Conservation (phyloP, 2,888 invertebrate species). For the Sphinx pinastri region DNA sequence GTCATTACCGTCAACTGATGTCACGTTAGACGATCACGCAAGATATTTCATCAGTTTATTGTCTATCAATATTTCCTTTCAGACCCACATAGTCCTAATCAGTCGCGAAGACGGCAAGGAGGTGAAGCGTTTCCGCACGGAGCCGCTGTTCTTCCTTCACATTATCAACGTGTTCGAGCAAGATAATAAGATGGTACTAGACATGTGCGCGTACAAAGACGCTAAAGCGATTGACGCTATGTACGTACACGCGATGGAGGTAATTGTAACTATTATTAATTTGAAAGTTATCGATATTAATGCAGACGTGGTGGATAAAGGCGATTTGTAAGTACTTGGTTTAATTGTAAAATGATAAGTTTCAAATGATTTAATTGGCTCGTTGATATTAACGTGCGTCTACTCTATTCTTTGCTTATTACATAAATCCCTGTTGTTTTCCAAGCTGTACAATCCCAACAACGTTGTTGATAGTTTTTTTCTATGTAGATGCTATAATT, state of each 20-base stretch:
- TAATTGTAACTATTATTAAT: constrained; percentile 52
- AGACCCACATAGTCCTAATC: constrained; percentile 87
- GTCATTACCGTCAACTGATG: too few relatives aligned
- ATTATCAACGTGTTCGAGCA: constrained; percentile 94
- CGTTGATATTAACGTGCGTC: too few relatives aligned
- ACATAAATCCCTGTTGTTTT: not conserved
- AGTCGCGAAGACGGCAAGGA: constrained; percentile 84
- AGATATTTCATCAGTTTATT: too few relatives aligned
- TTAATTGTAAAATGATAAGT: too few relatives aligned
- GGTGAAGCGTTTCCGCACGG: constrained; percentile 68
- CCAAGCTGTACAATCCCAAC: not conserved
- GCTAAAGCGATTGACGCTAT: constrained; percentile 93
- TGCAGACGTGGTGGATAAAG: not conserved
- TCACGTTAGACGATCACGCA: too few relatives aligned
- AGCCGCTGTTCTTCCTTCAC: constrained; percentile 92
- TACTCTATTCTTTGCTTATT: too few relatives aligned
- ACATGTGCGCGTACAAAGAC: constrained; percentile 93
- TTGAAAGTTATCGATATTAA: not conserved
- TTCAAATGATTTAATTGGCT: too few relatives aligned
- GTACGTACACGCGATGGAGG: constrained; percentile 92
- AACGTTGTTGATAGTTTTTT: not conserved
- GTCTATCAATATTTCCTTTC: constrained; percentile 39
- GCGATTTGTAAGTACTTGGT: constrained; percentile 3
- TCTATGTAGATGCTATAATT: not conserved
- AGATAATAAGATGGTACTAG: constrained; percentile 87